phyloP scores from a whole-genome alignment of 2,113 vertebrate species.

The Synchiropus splendidus region DNA sequence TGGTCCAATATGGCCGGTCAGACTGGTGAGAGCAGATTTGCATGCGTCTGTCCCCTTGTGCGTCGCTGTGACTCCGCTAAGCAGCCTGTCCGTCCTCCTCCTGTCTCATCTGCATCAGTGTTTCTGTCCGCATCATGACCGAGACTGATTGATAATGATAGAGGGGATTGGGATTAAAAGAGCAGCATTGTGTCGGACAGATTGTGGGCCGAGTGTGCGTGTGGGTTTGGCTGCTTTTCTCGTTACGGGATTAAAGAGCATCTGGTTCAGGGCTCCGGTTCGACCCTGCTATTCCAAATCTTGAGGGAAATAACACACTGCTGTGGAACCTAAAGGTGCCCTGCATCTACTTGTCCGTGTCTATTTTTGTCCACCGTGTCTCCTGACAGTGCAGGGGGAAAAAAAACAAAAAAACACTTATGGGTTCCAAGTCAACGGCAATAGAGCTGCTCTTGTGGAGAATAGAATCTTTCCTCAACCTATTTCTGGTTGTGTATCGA shows the following conservation, averaged over 20 bases:
- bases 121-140: conserved; percentile 6
- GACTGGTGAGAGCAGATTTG: no score
- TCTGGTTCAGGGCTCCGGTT: conserved; percentile 57
- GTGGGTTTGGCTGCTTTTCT: conserved; percentile 57
- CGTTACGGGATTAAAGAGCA: conserved; percentile 63
- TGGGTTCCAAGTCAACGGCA: no score
- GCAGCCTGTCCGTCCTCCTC: conserved; percentile 25
- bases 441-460: conserved; percentile 10
- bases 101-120: conserved; percentile 18
- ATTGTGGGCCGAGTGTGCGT: conserved; percentile 34
- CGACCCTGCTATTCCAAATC: conserved; percentile 50
- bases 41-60: no score
- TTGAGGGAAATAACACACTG: conserved; percentile 48
- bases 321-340: conserved; percentile 27
- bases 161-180: conserved; percentile 52
- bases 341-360: conserved; percentile 7
- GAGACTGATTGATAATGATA: conserved; percentile 53
- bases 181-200: conserved; percentile 43
- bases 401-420: no score
- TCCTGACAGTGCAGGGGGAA: no score
- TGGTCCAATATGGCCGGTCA: no score
- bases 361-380: conserved; percentile 13
- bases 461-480: conserved; percentile 42
- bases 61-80: no score
- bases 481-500: conserved; percentile 54